Evolutionary conservation across 2,888 invertebrate genomes (phyloP), one percentile per base, ranked within the genome.

Genomic region (Dicycla oo): DNA sequence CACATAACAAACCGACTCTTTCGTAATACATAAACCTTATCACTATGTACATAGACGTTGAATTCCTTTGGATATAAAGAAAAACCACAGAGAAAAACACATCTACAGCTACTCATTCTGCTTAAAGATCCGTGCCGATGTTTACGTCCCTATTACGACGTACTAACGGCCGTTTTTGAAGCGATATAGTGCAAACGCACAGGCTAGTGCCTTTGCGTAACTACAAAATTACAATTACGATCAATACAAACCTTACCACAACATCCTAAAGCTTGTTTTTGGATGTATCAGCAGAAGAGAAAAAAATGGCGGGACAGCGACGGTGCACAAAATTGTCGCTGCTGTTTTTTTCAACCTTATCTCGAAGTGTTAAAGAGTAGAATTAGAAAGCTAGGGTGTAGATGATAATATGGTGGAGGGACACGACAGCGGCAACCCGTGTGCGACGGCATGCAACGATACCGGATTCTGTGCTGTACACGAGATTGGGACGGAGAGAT

Each of bases 401-500:
- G 4, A 43, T 26, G 57, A 78, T 79, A 71, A 77, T 81, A 20
- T 88, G 80, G 90, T 15, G 72, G 53, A 76, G 83, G 84, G 87
- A 89, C 90, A 90, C 88, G 93, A 92, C 92, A 93, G 91, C 90
- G 89, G 90, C 92, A 91, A 90, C 89, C 91, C 92, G 93, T 91
- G 93, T 94, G 94, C 93, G 93, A 91, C 92, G 94, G 93, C 93
- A 94, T 93, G 94, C 94, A 93, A 93, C 91, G 93, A 91, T 89
- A 88, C 87, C 86, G 86, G 88, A 88, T 88, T 87, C 80, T 84
- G 70, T 73, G 86, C 45, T 86, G 82, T 84, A 90, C 90, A 91
- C 40, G 91, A 87, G 87, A 86, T 86, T 80, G 81, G 64, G 65
- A 77, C 80, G 66, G 38, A 26, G 66, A 82, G 85, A 87, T 86